Evolutionary conservation across 1,140 invertebrate genomes (phyloP), one percentile per base, ranked within the genome.

Genomic region (Drosophila subobscura): DNA sequence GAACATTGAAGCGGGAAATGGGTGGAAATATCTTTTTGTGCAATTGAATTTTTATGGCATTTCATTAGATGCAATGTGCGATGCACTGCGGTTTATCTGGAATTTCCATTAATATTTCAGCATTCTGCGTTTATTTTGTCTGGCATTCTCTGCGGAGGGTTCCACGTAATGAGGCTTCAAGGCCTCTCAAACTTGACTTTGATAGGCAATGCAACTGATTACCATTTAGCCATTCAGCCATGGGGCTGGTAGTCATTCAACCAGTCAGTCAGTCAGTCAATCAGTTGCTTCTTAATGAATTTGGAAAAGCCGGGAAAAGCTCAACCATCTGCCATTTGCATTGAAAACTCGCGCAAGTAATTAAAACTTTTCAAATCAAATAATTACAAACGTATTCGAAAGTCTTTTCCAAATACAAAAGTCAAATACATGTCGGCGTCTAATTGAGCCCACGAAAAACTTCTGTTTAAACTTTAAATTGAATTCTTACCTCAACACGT

Each of bases 401-500:
- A 85, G 79, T 74, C 79, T 74, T 78, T 81, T 57, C 51, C 70
- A 83, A 83, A 83, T 83, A 65, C 79, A 83, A 79, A 84, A 84
- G 79, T 84, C 79, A 84, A 84, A 84, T 79, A 84, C 79, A 81
- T 63, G 78, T 70, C 44, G n/a, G 44, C 29, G 67, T 67, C 67
- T 81, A 81, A 81, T 81, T 81, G 79, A 77, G 74, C 73, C 40
- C 64, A 72, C 59, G 47, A 54, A 20, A 8, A 68, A 72, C 63
- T 78, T n/a, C n/a, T 49, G 44, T 20, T 20, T 20, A 20, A 59
- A 77, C 41, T 77, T 51, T 42, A 56, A 58, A 72, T 57, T 58
- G 55, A 58, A 70, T 56, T 74, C 93, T 93, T 92, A 98, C 97
- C 95, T 98, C 97, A 44, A 98, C 97, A 92, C 97, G 95, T 91